phyloP scores from a whole-genome alignment of 2,888 invertebrate species.

The Cyaniris semiargus region DNA sequence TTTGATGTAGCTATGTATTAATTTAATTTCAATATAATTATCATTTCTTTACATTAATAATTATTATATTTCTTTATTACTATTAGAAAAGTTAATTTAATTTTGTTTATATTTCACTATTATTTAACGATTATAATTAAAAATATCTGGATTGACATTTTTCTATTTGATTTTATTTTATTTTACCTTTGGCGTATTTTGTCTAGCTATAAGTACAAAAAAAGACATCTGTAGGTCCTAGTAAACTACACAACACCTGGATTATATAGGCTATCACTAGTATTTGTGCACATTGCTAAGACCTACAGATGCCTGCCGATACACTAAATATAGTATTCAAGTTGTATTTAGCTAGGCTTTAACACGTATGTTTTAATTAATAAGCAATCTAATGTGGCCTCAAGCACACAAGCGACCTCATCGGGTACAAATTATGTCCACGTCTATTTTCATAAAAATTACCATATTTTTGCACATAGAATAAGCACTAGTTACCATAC shows the following conservation, averaged over 20 bases:
- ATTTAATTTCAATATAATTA: conserved; percentile 35
- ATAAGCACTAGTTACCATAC: conserved; percentile 55
- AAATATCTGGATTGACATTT: conserved; percentile 36
- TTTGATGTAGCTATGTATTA: conserved; percentile 46
- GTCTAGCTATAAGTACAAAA: conserved; percentile 6
- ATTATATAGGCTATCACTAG: neutral
- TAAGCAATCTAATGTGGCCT: conserved; percentile 51
- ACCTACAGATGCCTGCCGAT: neutral
- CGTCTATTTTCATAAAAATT: conserved; percentile 69
- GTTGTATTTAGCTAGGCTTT: conserved; percentile 27
- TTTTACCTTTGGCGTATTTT: neutral
- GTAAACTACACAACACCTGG: neutral
- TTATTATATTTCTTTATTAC: conserved; percentile 5
- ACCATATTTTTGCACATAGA: conserved; percentile 74
- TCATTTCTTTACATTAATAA: conserved; percentile 9
- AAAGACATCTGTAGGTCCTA: neutral
- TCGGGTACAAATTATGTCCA: conserved; percentile 66
- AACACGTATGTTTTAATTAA: conserved; percentile 4
- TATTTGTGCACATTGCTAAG: neutral
- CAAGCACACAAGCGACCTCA: conserved; percentile 51
- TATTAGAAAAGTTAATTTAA: conserved; percentile 39
- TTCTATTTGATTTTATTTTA: conserved; percentile 37
- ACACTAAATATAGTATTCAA: neutral
- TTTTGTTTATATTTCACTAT: conserved; percentile 41
- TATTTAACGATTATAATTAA: conserved; percentile 45